Evolutionary conservation across 2,888 invertebrate genomes (phyloP).

Genomic region (Smittia sp.): DNA sequence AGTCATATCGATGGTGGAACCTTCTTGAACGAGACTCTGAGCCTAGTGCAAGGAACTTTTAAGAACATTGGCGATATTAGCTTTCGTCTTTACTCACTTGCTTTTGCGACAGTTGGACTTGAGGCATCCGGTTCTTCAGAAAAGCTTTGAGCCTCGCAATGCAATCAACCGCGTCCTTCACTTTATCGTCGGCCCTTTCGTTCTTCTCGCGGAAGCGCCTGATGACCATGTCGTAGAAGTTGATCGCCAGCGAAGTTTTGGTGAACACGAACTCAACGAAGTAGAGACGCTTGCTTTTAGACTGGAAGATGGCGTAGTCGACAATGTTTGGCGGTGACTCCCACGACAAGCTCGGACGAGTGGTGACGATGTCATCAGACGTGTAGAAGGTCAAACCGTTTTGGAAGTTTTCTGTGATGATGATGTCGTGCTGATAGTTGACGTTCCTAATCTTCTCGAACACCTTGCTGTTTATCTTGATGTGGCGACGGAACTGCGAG

Average conservation of each 20-base stretch:
- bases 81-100: too few species aligned
- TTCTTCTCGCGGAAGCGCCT: neutral
- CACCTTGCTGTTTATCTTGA: neutral
- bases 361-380: neutral
- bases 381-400: neutral
- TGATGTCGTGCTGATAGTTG: conserved; percentile 15
- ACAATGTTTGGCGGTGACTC: too few species aligned
- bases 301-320: neutral
- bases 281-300: neutral
- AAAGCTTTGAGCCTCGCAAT: neutral
- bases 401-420: neutral
- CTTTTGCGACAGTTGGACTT: too few species aligned
- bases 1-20: too few species aligned
- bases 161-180: neutral
- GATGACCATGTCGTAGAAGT: conserved; percentile 13
- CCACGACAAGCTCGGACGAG: neutral
- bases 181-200: neutral
- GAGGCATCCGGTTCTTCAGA: too few species aligned
- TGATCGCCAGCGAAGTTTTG: neutral
- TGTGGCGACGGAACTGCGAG: neutral
- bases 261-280: conserved; percentile 7
- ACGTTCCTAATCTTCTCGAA: conserved; percentile 1
- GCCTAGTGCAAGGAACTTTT: too few species aligned
- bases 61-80: too few species aligned
- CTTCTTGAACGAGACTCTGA: too few species aligned